Base-by-base conservation (phyloP, 2,113 vertebrate species). In the Epinephelus fuscoguttatus region DNA sequence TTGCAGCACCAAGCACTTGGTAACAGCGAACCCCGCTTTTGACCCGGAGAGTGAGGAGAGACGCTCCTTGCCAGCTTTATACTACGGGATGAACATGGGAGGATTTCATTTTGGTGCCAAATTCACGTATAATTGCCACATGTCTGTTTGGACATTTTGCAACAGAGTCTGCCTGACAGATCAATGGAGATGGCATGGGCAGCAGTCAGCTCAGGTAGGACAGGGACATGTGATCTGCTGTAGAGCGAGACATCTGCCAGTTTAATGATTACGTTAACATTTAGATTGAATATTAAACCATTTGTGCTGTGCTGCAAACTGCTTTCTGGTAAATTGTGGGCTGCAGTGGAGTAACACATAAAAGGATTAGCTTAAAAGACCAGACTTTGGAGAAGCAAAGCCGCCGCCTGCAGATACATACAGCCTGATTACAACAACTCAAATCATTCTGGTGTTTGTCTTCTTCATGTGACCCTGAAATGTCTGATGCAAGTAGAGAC, bases 111-210 rank as follows among this genome's bases (percentile, higher is more conserved):
- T 81, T 23, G 5, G 13, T 81, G 57, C 89, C 78, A 87, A 66
- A 71, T 79, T 70, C 21, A 25, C 49, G 11, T 42, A 8, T 68
- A 53, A 82, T 69, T 79, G 40, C 66, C 50, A 62, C 55, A 84
- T 62, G 42, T 81, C 53, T 90, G 82, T 92, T 89, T 90, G 76
- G n/a, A 83, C 27, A 84, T 89, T 93, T 42, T 42, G 79, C 45
- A 90, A 91, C 64, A 4, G 0, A 2, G 62, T 74, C 70, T 42
- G 57, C 19, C 27, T 55, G 33, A 63, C 10, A 45, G 61, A 68
- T 84, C 80, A 80, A 49, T 80, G 25, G 59, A 40, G 45, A 70
- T 55, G 60, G 23, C 78, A 75, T 33, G 27, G 30, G 19, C 27
- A 69, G 10, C 4, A 69, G 30, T 6, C 1, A 0, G 14, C 25